Conservation (phyloP, 2,113 vertebrate species). For the Laterallus jamaicensis region DNA sequence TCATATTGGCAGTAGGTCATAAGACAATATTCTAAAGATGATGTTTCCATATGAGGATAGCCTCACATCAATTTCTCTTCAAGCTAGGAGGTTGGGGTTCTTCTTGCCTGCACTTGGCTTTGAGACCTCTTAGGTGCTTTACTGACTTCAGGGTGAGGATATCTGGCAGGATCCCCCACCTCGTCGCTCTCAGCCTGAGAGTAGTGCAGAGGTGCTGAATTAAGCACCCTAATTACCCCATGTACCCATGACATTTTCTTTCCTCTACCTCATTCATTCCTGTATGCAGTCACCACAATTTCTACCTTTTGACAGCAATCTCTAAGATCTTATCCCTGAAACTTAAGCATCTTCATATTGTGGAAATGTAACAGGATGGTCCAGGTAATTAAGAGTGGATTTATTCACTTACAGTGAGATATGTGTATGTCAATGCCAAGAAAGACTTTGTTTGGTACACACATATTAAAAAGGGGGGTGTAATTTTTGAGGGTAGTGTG, state of each 20-base stretch:
- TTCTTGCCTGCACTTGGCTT: not conserved
- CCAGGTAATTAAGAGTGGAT: not conserved
- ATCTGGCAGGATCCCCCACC: not conserved
- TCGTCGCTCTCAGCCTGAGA: not conserved
- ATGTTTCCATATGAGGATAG: not conserved
- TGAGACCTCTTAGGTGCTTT: not conserved
- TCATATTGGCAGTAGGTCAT: not conserved
- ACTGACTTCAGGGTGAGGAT: not conserved
- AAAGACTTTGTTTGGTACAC: not conserved
- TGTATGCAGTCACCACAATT: not conserved
- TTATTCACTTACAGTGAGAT: not conserved
- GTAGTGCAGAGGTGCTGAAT: not conserved
- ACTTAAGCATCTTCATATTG: not conserved
- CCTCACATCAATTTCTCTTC: not conserved
- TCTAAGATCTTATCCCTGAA: not conserved
- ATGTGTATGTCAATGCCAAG: not conserved
- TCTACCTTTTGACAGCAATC: not conserved
- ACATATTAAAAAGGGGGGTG: not conserved
- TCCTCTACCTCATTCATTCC: not conserved
- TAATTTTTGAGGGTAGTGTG: not conserved
- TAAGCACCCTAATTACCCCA: not conserved
- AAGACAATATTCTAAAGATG: not conserved
- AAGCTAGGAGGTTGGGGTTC: not conserved
- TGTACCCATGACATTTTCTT: not conserved
- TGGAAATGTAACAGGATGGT: not conserved